Base-by-base conservation (phyloP, 2,113 vertebrate genomes). In the Siphamia tubifer region DNA sequence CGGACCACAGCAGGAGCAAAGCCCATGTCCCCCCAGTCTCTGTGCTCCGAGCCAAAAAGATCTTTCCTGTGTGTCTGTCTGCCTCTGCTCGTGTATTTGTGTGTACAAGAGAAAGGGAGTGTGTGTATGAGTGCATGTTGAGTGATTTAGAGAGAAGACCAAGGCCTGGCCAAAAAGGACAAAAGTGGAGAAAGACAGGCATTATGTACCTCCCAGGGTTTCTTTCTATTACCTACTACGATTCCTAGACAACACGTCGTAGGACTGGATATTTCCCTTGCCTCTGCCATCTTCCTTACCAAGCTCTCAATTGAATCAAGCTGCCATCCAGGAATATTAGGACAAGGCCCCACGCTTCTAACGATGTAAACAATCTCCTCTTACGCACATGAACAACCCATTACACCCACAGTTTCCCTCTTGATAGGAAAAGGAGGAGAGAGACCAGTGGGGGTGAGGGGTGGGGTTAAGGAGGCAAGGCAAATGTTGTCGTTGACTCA, bases 401-500 rank as follows among this genome's bases (percentile, higher is more conserved):
- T 87, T 82, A 76, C 78, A 84, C 38, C 77, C 56, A 63, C 60
- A 73, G 68, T 82, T 82, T 83, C 51, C 45, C 57, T 75, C 56
- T 62, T 56, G 42, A 65, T 66, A 53, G 64, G 39, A 44, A 74
- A 77, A 65, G 42, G 48, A 57, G 36, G 38, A 54, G 32, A 54
- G 53, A 64, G 68, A 21, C 8, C 8, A 30, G 34, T 5, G 42
- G 28, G 21, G 17, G 10, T 3, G 6, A 30, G n/a, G n/a, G n/a
- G n/a, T n/a, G 45, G 54, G 17, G 56, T 67, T 42, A 60, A 68
- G 64, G 44, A 39, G 58, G 58, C 44, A 75, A 62, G 34, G 39
- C 31, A 65, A 75, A 82, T 79, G 73, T 84, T 84, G 74, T 80
- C 82, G 77, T 70, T 87, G 68, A 81, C 67, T 81, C 58, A 12